Evolutionary conservation across 2,888 invertebrate species (phyloP).

Genomic region (Phragmatobia fuliginosa): DNA sequence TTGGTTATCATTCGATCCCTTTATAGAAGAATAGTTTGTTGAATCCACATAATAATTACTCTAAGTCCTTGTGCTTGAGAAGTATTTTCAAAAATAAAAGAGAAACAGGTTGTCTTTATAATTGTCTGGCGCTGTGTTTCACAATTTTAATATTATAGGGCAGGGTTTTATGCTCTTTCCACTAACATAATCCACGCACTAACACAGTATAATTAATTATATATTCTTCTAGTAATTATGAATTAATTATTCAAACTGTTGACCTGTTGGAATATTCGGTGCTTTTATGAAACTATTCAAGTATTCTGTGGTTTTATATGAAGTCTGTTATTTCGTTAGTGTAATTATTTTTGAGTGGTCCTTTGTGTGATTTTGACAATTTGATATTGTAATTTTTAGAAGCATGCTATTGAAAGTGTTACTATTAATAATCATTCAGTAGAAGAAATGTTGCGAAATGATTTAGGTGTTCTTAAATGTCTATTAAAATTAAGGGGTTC

Average conservation of each 20-base stretch:
- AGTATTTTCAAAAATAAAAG: not conserved
- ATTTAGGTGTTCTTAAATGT: no score
- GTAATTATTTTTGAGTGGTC: not conserved
- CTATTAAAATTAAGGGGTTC: no score
- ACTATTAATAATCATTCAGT: no score
- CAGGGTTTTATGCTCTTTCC: not conserved
- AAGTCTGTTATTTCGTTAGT: not conserved
- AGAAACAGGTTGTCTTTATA: accelerated
- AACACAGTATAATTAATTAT: slow-evolving; percentile 28
- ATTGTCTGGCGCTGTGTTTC: not conserved
- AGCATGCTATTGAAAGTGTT: no score
- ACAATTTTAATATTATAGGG: not conserved
- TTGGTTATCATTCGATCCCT: not conserved
- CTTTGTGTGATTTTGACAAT: not conserved
- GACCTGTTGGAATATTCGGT: slow-evolving; percentile 4
- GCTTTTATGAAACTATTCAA: slow-evolving; percentile 3
- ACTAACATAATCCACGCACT: not conserved
- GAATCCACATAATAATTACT: not conserved
- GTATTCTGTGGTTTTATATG: not conserved
- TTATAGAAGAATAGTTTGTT: not conserved
- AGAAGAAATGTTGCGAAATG: not conserved
- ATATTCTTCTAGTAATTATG: slow-evolving; percentile 7
- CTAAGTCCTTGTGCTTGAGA: not conserved
- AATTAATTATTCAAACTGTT: slow-evolving; percentile 36
- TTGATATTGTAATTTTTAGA: not conserved